Evolutionary conservation across 2,888 invertebrate species (phyloP).

Genomic region (Heliconius ismenius): DNA sequence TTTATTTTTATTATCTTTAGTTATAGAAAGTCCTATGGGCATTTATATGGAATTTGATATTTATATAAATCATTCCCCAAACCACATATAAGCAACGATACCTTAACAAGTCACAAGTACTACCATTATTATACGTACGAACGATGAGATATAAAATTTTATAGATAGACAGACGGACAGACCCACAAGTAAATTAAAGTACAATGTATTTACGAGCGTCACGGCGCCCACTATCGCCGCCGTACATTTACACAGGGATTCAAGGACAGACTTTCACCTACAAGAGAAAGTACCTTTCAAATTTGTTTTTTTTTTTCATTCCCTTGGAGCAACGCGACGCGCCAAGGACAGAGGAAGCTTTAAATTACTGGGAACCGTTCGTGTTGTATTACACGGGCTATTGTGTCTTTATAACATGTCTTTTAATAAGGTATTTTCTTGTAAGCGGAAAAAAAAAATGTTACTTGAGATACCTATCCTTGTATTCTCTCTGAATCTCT

Average conservation of each 20-base stretch:
- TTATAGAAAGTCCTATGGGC: not conserved
- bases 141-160: conserved; percentile 6
- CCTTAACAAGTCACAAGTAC: not conserved
- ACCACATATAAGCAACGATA: not conserved
- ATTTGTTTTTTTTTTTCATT: conserved; percentile 31
- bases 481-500: too few species aligned
- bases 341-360: conserved; percentile 36
- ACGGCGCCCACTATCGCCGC: conserved; percentile 39
- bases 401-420: conserved; percentile 18
- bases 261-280: conserved; percentile 71
- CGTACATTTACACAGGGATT: conserved; percentile 60
- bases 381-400: conserved; percentile 25
- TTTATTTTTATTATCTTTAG: not conserved
- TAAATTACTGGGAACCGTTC: conserved; percentile 25
- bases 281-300: conserved; percentile 59
- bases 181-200: conserved; percentile 18
- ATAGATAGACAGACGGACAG: not conserved
- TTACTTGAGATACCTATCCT: too few species aligned
- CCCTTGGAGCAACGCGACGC: conserved; percentile 37
- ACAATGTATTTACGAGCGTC: conserved; percentile 10
- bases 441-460: not conserved
- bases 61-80: not conserved
- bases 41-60: too few species aligned
- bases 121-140: not conserved
- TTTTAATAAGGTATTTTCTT: conserved; percentile 16